Conservation (phyloP, 2,888 invertebrate species). For the Drosophila hamatofila region DNA sequence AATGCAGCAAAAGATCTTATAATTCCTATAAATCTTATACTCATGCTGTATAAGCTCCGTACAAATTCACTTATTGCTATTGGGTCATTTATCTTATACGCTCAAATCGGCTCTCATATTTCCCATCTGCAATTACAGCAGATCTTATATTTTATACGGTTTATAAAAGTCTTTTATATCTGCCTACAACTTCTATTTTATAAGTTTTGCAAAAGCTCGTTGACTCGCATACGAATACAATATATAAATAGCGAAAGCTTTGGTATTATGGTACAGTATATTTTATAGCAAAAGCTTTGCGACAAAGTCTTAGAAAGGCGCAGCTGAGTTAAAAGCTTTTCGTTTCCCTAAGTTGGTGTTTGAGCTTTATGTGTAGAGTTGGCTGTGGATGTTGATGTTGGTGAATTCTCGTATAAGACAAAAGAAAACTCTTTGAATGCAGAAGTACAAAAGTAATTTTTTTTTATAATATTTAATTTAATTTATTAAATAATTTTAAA, state of each 20-base stretch:
- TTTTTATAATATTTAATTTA: too few relatives aligned
- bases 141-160: not conserved
- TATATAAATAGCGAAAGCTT: not conserved
- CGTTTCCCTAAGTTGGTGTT: not conserved
- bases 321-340: not conserved
- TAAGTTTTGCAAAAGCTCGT: not conserved
- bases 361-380: conserved; percentile 32
- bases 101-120: not conserved
- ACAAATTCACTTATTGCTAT: too few relatives aligned
- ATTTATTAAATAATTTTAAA: not conserved
- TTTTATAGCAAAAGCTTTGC: conserved; percentile 1
- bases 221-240: not conserved
- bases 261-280: not conserved
- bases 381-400: conserved; percentile 2
- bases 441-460: too few relatives aligned
- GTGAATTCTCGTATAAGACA: not conserved
- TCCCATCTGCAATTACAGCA: not conserved
- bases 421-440: too few relatives aligned
- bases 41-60: too few relatives aligned
- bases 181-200: not conserved
- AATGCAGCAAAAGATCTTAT: not conserved
- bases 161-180: not conserved
- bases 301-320: not conserved
- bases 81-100: not conserved
- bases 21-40: not conserved